phyloP scores from a whole-genome alignment of 2,888 invertebrate genomes.

The Salticus scenicus region DNA sequence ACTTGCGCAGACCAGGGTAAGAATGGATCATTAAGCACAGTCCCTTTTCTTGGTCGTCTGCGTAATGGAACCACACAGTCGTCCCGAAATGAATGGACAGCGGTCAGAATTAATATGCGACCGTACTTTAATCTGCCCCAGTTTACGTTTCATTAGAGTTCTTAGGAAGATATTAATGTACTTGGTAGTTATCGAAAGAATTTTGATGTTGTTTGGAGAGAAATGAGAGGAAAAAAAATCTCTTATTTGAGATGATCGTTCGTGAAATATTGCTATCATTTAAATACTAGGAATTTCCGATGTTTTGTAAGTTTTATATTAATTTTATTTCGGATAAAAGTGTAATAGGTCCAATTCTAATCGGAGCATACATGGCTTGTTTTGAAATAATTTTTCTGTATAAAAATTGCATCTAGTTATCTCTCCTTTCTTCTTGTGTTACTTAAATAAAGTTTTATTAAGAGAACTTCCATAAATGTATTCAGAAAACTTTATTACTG shows the following conservation, averaged over 20 bases:
- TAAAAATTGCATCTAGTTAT: too few species aligned
- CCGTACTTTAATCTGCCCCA: conserved; percentile 26
- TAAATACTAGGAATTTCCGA: neutral
- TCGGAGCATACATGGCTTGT: too few species aligned
- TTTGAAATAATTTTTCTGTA: too few species aligned
- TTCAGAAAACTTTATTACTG: too few species aligned
- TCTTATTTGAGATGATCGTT: neutral
- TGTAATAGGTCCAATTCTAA: too few species aligned
- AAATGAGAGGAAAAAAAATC: conserved; percentile 13
- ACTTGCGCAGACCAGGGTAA: conserved; percentile 45
- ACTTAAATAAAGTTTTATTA: too few species aligned
- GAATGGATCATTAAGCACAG: conserved; percentile 57
- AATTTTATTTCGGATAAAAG: too few species aligned
- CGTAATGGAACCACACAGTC: conserved; percentile 26
- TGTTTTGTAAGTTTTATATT: neutral
- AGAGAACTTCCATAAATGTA: too few species aligned
- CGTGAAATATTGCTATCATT: neutral
- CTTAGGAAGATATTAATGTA: neutral
- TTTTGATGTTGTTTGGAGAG: neutral
- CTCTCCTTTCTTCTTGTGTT: too few species aligned
- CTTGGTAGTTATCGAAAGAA: conserved; percentile 3
- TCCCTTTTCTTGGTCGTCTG: conserved; percentile 4
- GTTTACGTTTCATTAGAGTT: conserved; percentile 58
- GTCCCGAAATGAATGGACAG: conserved; percentile 33
- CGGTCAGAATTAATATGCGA: conserved; percentile 61